Base-by-base conservation (phyloP, 2,113 vertebrate species). In the Falco punctatus region DNA sequence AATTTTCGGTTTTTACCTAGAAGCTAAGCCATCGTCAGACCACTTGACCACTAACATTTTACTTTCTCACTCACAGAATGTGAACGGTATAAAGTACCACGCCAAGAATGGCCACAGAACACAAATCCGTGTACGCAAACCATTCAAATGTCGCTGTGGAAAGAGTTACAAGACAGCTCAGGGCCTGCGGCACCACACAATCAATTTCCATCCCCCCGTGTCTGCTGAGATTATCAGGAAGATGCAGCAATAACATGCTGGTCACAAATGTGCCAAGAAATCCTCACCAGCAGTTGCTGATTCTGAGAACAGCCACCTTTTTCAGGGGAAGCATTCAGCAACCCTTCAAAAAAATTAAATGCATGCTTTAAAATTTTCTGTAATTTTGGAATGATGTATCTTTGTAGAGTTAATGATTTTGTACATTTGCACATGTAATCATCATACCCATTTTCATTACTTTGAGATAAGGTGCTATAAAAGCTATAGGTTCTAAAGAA, bases 151-250 rank as follows among this genome's bases (percentile, higher is more conserved):
- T 97, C 99, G 99, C 78, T 99, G 99, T 73, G 99, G 99, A 71
- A 99, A 99, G 98, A 99, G 99, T 98, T 99, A 99, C 98, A 99
- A 99, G 98, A 99, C 99, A 94, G 99, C 99, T 98, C 99, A 99
- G 99, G 99, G 99, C 96, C 99, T 99, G 96, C 98, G 99, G 93
- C 99, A 99, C 98, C 99, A 99, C 98, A 99, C 99, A 98, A 99
- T 99, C 98, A 99, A 99, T 96, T 99, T 99, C 97, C 99, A 99
- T 67, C 99, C 99, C 52, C 99, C 99, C 26, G 98, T 99, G 98
- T 99, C 99, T 49, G 98, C 99, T 55, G 99, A 99, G 98, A 98
- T 99, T 91, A 99, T 99, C 98, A 99, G 99, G 96, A 99, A 99
- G 98, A 98, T 99, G 99, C 99, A 99, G 98, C 99, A 99, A 98